Conservation (phyloP, 2,797 vertebrate genomes). For the Dipus sagitta region DNA sequence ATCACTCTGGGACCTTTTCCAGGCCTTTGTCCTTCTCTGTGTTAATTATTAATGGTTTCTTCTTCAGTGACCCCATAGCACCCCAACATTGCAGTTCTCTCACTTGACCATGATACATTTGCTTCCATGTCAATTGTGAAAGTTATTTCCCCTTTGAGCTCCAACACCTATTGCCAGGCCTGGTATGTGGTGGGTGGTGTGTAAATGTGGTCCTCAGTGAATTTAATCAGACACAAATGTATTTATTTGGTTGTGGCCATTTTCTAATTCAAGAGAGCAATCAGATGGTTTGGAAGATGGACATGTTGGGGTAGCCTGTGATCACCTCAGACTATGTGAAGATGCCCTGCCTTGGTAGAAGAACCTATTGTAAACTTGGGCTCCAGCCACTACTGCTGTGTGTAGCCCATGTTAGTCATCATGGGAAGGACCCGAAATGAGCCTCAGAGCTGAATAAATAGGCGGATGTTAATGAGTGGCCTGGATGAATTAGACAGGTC, state of each 20-base stretch:
- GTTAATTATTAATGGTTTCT: conserved; percentile 12
- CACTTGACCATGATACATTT: neutral
- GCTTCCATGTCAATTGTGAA: neutral
- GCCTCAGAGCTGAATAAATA: conserved; percentile 41
- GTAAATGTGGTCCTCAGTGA: neutral
- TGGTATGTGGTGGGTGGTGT: neutral
- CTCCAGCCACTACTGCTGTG: conserved; percentile 15
- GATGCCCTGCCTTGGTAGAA: neutral
- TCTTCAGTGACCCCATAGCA: neutral
- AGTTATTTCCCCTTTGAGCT: neutral
- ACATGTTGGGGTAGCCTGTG: neutral
- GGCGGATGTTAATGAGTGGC: conserved; percentile 56
- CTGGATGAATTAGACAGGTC: conserved; percentile 59
- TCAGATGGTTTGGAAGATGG: conserved; percentile 38
- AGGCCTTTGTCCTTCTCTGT: neutral
- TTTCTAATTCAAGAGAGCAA: conserved; percentile 31
- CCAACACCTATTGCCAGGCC: neutral
- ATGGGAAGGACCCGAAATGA: neutral
- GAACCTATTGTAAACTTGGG: neutral
- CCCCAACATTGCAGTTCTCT: neutral
- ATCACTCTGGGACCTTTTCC: neutral
- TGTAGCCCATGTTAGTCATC: conserved; percentile 9
- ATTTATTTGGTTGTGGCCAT: conserved; percentile 9
- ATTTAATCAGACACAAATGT: conserved; percentile 23
- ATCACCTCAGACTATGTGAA: neutral